Conservation (phyloP, 2,888 invertebrate genomes). For the Acleris literana region DNA sequence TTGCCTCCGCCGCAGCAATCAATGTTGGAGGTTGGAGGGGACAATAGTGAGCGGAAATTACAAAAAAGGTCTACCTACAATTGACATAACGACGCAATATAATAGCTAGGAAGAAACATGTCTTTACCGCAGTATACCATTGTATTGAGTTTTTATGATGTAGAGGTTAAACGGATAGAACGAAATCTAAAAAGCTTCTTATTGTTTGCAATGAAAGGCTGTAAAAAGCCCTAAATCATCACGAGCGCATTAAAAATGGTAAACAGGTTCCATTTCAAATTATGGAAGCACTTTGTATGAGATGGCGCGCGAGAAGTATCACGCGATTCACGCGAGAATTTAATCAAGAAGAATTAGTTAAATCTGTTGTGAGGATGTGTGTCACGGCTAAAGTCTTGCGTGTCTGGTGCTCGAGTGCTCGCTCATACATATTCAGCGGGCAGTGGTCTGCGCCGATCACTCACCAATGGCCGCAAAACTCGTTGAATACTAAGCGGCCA, state of each 20-base stretch:
- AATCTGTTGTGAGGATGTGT: constrained; percentile 63
- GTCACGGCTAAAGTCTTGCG: constrained; percentile 72
- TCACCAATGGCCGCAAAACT: constrained; percentile 72
- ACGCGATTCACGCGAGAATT: constrained; percentile 37
- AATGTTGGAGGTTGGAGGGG: constrained; percentile 49
- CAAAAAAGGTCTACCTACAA: constrained; percentile 51
- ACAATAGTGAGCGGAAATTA: constrained; percentile 55
- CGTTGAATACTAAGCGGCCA: constrained; percentile 71
- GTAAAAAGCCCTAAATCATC: too few relatives aligned
- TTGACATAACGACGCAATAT: constrained; percentile 42
- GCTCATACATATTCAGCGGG: constrained; percentile 76
- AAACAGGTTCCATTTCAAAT: constrained; percentile 18
- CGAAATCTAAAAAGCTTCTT: constrained; percentile 40
- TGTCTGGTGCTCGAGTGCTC: constrained; percentile 59
- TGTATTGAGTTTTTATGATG: constrained; percentile 34
- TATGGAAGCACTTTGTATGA: constrained; percentile 28
- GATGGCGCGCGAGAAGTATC: constrained; percentile 42
- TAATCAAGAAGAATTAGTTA: constrained; percentile 54
- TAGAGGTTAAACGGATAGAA: constrained; percentile 44
- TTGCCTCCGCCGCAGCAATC: constrained; percentile 54
- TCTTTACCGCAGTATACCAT: constrained; percentile 37
- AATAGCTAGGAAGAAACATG: constrained; percentile 37
- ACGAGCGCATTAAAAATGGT: constrained; percentile 1
- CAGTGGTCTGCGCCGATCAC: constrained; percentile 59
- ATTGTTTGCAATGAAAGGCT: constrained; percentile 10